Evolutionary conservation across 2,888 invertebrate species (phyloP), one percentile per base, ranked within the genome.

Genomic region (Pyralis farinalis): DNA sequence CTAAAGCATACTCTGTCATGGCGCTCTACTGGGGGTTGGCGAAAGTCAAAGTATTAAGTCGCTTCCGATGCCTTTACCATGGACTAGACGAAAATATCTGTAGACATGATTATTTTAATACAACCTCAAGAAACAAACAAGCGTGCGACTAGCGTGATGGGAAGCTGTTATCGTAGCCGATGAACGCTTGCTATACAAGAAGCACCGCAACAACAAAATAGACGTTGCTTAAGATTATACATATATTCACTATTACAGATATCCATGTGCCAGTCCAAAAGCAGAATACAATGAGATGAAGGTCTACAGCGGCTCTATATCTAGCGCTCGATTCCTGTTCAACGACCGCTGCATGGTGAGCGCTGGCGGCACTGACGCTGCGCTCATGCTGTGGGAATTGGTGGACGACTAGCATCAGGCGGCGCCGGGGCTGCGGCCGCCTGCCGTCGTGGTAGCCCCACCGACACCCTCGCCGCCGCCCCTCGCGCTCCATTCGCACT

Each of bases 371-470:
- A 92, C 93, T 50, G 97, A 97, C 71, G 97, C 97, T 16, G 94
- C 95, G 5, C 91, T 97, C 28, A 96, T 97, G 95, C 92, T 97
- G 51, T 97, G 97, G 97, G 96, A 96, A 79, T 85, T 96, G 49
- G 93, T 94, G 62, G 94, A 94, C 64, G 94, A 95, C 88, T 95
- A 93, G 90, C 91, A 71, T 53, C 65, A 55, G 53, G 67, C 57
- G 48, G 75, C 74, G 75, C 70, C 44, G 71, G 76, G 71, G 63
- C 67, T 47, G 47, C 70, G 51, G 33, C 74, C 81, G 42, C 84
- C 86, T 22, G 75, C 77, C 52, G 76, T 85, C 34, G 59, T 79
- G 52, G 55, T 84, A 44, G 82, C 80, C 35, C 82, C 87, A 10
- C 83, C 87, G 40, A 81, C 85, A 12, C 81, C 87, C 34, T 77